These are phyloP conservation scores for Sinonovacula constricta DNA, from an alignment of 1,140 invertebrate genomes.

Conservation along the genomic window DNA sequence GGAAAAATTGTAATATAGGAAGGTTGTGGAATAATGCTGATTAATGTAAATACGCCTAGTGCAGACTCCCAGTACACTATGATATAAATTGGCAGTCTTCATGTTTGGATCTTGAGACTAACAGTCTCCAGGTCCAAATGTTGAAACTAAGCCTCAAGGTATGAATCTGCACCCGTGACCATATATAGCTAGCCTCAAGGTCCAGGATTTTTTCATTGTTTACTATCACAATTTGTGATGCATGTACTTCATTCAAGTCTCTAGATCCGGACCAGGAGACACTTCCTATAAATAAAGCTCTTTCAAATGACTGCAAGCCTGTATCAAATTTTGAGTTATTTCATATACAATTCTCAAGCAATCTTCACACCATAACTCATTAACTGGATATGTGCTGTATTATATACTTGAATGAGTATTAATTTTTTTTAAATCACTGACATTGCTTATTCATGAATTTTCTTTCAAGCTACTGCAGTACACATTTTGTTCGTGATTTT, in stretches of 20 bases:
- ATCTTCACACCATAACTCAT: slow-evolving; percentile 3
- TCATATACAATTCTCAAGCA: slow-evolving; percentile 5
- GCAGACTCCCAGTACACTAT: slow-evolving; percentile 9
- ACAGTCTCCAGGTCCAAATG: slow-evolving; percentile 3
- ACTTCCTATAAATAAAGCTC: slow-evolving; percentile 6
- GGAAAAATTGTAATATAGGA: slow-evolving; percentile 12
- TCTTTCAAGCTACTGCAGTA: slow-evolving; percentile 8
- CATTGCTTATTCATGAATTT: slow-evolving; percentile 4
- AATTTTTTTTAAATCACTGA: not conserved
- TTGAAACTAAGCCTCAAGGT: slow-evolving; percentile 7
- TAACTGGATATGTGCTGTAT: not conserved
- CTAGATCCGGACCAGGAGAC: slow-evolving; percentile 5
- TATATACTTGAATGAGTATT: slow-evolving; percentile 5
- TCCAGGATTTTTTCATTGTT: slow-evolving; percentile 7
- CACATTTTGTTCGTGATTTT: slow-evolving; percentile 12
- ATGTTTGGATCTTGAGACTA: slow-evolving; percentile 1
- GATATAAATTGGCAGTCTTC: slow-evolving; percentile 10
- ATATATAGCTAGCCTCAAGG: slow-evolving; percentile 9
- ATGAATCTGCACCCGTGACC: not conserved
- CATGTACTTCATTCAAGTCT: slow-evolving; percentile 15
- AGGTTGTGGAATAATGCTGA: slow-evolving; percentile 4
- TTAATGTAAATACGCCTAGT: slow-evolving; percentile 9
- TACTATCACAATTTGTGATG: slow-evolving; percentile 1
- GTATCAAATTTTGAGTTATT: slow-evolving; percentile 13
- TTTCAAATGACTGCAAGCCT: slow-evolving; percentile 4